Evolutionary conservation across 1,140 invertebrate species (phyloP).

Genomic region (Zaprionus capensis): DNA sequence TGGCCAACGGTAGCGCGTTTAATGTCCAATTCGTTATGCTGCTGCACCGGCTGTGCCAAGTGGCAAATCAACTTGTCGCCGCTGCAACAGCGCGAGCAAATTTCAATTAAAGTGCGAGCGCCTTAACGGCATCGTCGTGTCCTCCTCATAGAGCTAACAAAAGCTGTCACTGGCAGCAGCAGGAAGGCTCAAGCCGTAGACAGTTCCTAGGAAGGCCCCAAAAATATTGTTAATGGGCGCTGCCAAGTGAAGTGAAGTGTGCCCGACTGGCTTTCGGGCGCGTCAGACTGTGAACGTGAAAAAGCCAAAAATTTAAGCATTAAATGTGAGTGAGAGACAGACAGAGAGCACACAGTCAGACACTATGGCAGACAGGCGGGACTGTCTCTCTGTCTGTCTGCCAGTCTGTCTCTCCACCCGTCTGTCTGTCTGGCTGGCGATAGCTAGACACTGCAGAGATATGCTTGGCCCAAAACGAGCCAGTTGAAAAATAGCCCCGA

Average conservation of each 20-base stretch:
- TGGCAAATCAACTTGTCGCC: conserved; percentile 81
- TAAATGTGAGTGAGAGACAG: conserved; percentile 63
- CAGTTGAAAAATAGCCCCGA: conserved; percentile 76
- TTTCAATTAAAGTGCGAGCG: conserved; percentile 74
- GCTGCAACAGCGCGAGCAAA: conserved; percentile 46
- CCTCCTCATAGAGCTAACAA: conserved; percentile 47
- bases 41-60: conserved; percentile 41
- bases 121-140: not conserved
- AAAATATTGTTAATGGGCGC: conserved; percentile 74
- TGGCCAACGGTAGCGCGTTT: conserved; percentile 82
- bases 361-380: conserved; percentile 21
- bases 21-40: conserved; percentile 81
- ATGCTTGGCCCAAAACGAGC: conserved; percentile 66
- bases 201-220: conserved; percentile 63
- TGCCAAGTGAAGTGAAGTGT: conserved; percentile 58
- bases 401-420: not conserved
- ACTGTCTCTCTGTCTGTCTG: not conserved
- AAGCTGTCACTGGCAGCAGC: conserved; percentile 61
- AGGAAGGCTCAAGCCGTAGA: conserved; percentile 62
- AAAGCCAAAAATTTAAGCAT: conserved; percentile 76
- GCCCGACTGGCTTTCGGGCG: conserved; percentile 57
- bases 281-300: conserved; percentile 79
- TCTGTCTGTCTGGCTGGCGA: conserved; percentile 7
- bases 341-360: conserved; percentile 11
- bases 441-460: conserved; percentile 54